phyloP scores from a whole-genome alignment of 2,888 invertebrate genomes.

The Cephus pulcher region DNA sequence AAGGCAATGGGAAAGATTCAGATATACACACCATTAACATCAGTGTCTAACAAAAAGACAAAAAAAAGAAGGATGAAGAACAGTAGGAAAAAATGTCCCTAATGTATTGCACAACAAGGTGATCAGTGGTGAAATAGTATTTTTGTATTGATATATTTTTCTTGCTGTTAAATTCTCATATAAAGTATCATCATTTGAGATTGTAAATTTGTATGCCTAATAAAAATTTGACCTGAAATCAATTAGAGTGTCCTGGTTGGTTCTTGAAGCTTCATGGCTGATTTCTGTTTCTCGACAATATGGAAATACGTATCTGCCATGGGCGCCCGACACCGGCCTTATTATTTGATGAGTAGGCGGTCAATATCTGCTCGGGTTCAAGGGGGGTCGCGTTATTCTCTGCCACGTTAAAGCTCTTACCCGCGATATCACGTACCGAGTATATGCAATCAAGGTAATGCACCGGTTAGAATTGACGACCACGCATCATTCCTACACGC shows the following conservation, averaged over 20 bases:
- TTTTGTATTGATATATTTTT: neutral
- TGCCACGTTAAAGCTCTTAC: neutral
- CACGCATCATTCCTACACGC: neutral
- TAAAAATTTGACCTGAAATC: neutral
- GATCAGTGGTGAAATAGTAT: neutral
- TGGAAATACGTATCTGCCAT: neutral
- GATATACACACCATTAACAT: neutral
- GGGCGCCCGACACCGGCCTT: slow-evolving; percentile 8
- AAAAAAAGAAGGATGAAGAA: neutral
- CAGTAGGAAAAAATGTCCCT: neutral
- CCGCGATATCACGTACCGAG: neutral
- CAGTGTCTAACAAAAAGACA: neutral
- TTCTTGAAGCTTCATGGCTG: neutral
- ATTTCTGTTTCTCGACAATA: slow-evolving; percentile 1
- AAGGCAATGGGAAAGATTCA: too few relatives aligned
- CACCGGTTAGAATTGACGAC: neutral
- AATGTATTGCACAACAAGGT: neutral
- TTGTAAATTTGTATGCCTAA: too few relatives aligned
- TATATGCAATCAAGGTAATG: neutral
- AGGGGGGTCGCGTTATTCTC: slow-evolving; percentile 27
- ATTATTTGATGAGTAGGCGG: slow-evolving; percentile 35
- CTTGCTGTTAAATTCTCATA: neutral
- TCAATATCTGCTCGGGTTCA: slow-evolving; percentile 42
- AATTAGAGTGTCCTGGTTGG: neutral
- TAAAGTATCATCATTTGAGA: neutral